phyloP scores from a whole-genome alignment of 2,797 vertebrate species.

The Meriones psammophilus region DNA sequence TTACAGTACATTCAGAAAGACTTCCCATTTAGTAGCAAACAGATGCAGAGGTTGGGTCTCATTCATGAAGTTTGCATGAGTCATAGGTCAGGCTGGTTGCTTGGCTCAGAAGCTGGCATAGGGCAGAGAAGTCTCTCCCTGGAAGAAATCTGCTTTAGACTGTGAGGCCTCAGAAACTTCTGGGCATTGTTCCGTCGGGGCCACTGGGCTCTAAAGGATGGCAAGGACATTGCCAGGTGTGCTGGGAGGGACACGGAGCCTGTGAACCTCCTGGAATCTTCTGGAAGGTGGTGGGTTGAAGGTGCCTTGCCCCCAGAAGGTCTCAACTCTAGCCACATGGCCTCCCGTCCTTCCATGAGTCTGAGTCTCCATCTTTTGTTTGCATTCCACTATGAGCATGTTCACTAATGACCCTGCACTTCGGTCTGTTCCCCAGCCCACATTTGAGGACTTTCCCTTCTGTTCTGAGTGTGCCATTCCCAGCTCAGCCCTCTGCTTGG shows the following conservation, averaged over 20 bases:
- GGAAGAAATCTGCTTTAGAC: background rate
- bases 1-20: background rate
- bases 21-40: too few relatives aligned
- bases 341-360: fast-evolving
- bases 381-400: fast-evolving
- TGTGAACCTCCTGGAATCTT: fast-evolving
- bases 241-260: fast-evolving
- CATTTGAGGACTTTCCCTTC: background rate
- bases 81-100: background rate
- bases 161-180: background rate
- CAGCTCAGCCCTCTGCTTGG: background rate
- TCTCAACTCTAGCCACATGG: background rate
- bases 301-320: too few relatives aligned
- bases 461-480: background rate
- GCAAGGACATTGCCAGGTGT: too few relatives aligned
- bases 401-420: background rate
- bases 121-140: background rate
- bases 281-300: fast-evolving
- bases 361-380: too few relatives aligned
- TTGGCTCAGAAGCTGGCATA: background rate
- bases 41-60: too few relatives aligned
- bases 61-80: background rate
- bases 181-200: background rate
- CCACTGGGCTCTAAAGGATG: background rate
- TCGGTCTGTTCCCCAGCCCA: background rate